Percentiles rank a stretch among this genome's conserved stretches.
phyloP scores from a whole-genome alignment of 2,113 vertebrate genomes.

The Gyps fulvus region DNA sequence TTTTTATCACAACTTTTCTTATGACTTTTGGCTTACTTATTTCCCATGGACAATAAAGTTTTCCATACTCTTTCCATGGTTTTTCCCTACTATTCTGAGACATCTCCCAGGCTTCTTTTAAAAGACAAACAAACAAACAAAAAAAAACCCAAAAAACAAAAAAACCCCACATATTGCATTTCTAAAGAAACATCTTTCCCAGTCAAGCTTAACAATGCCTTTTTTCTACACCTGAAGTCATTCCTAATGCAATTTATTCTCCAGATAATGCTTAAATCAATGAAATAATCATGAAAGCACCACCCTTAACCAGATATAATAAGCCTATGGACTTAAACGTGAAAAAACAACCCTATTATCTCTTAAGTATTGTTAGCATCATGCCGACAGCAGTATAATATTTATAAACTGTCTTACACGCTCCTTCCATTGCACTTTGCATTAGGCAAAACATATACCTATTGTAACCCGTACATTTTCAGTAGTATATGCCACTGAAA shows the following conservation, averaged over 20 bases:
- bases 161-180: not conserved
- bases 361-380: not conserved
- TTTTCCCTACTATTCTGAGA: not conserved
- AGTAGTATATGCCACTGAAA: not conserved
- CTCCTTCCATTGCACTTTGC: not conserved
- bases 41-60: not conserved
- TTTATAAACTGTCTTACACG: not conserved
- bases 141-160: too few species aligned
- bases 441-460: not conserved
- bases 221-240: not conserved
- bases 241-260: not conserved
- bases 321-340: not conserved
- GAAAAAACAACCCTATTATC: not conserved
- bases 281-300: not conserved
- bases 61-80: not conserved
- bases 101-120: not conserved
- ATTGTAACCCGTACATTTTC: not conserved
- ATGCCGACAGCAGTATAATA: not conserved
- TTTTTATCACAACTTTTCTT: not conserved
- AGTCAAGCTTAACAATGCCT: not conserved
- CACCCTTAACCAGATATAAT: not conserved
- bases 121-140: too few species aligned
- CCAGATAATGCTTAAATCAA: not conserved
- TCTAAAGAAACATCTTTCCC: not conserved
- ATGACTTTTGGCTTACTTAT: not conserved